Evolutionary conservation across 2,888 invertebrate species (phyloP), one percentile per base, ranked within the genome.

Genomic region (Agrotis clavis): DNA sequence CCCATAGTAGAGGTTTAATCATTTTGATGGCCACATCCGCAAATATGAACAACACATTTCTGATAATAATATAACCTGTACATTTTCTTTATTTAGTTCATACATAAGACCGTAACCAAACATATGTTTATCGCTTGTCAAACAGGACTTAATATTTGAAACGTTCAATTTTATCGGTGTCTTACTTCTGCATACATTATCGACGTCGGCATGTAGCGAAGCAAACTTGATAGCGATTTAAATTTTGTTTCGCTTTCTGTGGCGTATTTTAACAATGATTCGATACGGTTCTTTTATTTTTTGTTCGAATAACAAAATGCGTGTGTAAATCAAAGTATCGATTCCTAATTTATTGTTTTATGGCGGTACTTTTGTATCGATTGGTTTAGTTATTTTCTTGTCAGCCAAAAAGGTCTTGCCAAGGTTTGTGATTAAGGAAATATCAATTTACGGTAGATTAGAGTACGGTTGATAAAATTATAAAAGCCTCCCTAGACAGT

Each of bases 121-220:
- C 82, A 82, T 71, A 77, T 87, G 86, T 90, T 89, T 87, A 88
- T 85, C 75, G 83, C 82, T 73, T 88, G 84, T 86, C 83, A 82
- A 87, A 88, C 79, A 84, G 75, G 68, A 81, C 85, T 84, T 83
- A 77, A 86, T 86, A 83, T 86, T 86, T 80, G 67, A 74, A 81
- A 71, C 66, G 71, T 84, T 74, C 47, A 65, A 65, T 86, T 81
- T 83, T 72, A 84, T 74, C 61, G 60, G 64, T 60, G 74, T 79
- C 83, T 83, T 74, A 69, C 51, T 75, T 57, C 54, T 68, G 70
- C 61, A 79, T 83, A 80, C 47, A 79, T 73, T 83, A 83, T 67
- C 21, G 61, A 13, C 41, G 54, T 83, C 21, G 61, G 16, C 41
- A 57, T 83, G 74, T 65, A 67, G 21, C 84, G 75, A 67, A 65